Percentiles rank a stretch among this genome's conserved stretches.
phyloP scores from a whole-genome alignment of 37 sponge, comb jelly and placozoan genomes.

The Hormiphora californensis region DNA sequence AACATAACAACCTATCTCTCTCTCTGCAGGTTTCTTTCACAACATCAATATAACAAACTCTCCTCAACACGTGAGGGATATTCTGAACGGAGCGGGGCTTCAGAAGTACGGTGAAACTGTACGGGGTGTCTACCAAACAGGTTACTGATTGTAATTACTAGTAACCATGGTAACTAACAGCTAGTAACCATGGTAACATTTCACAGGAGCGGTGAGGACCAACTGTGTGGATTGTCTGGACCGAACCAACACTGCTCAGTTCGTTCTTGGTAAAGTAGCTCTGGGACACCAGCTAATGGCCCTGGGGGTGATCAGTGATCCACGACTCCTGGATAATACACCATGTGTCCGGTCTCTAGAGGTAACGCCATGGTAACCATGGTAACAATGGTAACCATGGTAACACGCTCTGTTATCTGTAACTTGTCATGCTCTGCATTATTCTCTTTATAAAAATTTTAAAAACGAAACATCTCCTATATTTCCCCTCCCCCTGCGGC shows the following conservation, averaged over 20 bases:
- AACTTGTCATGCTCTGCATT: too few relatives aligned
- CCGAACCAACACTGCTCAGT: conserved; percentile 99
- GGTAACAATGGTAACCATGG: background rate
- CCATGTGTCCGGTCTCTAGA: conserved; percentile 42
- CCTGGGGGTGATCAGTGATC: conserved; percentile 72
- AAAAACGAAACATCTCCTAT: too few relatives aligned
- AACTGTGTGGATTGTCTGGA: conserved; percentile 99
- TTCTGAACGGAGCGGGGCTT: background rate
- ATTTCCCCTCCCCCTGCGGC: background rate
- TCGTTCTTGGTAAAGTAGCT: conserved; percentile 84
- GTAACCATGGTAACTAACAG: too few relatives aligned
- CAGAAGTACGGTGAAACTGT: conserved; percentile 20
- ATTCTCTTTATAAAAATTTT: too few relatives aligned
- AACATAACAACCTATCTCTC: background rate
- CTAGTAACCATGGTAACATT: too few relatives aligned
- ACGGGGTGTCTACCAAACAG: conserved; percentile 28
- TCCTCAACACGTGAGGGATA: background rate
- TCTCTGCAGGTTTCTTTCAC: conserved; percentile 10
- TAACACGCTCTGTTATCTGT: background rate
- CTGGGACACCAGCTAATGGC: conserved; percentile 75
- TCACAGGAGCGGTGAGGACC: conserved; percentile 81
- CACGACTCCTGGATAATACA: conserved; percentile 59
- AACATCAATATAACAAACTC: conserved; percentile 21
- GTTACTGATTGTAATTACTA: background rate
- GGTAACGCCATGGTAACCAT: background rate